These are phyloP conservation scores for Ips nitidus DNA, from an alignment of 1,140 invertebrate genomes.

Conservation along the genomic window DNA sequence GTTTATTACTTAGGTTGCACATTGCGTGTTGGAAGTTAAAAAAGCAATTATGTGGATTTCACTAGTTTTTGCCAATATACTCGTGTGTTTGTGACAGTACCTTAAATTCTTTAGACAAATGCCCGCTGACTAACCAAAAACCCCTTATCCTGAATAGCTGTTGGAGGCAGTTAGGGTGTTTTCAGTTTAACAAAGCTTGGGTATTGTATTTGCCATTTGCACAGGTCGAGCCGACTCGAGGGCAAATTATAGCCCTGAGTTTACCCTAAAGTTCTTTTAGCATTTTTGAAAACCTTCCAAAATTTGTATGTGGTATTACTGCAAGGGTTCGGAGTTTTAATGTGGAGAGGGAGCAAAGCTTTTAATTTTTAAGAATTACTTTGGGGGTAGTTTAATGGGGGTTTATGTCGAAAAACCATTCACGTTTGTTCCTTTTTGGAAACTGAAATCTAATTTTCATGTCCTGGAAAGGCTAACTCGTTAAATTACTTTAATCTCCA, in stretches of 20 bases:
- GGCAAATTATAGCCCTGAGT: slow-evolving; percentile 39
- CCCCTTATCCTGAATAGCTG: slow-evolving; percentile 42
- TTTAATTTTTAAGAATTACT: slow-evolving; percentile 4
- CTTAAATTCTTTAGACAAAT: slow-evolving; percentile 1
- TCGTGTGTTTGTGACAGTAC: background rate
- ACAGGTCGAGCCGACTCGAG: slow-evolving; percentile 34
- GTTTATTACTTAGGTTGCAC: no score
- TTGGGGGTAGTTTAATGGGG: background rate
- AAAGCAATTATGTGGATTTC: no score
- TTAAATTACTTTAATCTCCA: no score
- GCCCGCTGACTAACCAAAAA: slow-evolving; percentile 26
- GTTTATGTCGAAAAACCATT: background rate
- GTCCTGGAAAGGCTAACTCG: no score
- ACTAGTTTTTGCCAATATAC: no score
- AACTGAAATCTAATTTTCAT: no score
- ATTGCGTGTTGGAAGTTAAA: no score
- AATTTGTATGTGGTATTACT: slow-evolving; percentile 22
- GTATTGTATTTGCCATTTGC: slow-evolving; percentile 43
- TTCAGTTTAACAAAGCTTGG: slow-evolving; percentile 41
- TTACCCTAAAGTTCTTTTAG: slow-evolving; percentile 23
- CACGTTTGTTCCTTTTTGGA: no score
- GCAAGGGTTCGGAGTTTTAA: slow-evolving; percentile 5
- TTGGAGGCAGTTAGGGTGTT: slow-evolving; percentile 35
- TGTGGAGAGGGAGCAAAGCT: background rate
- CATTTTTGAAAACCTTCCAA: slow-evolving; percentile 19